Evolutionary conservation across 2,797 vertebrate species (phyloP).

Genomic region (Cuniculus paca): DNA sequence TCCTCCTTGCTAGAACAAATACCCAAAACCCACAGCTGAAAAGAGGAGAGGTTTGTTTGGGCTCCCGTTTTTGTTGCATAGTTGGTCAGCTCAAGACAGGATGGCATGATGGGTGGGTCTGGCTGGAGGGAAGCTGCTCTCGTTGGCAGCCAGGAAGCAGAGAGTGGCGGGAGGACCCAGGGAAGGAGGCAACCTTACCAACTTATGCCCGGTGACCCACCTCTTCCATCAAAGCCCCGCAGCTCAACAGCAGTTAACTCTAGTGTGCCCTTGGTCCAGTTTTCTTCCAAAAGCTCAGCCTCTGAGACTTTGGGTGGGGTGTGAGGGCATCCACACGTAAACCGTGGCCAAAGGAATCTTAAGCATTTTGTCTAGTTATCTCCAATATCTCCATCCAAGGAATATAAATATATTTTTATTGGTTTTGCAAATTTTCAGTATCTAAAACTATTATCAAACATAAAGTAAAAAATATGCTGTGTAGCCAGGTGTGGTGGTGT

Average conservation of each 20-base stretch:
- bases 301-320: not conserved
- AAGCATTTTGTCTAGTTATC: not conserved
- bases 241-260: not conserved
- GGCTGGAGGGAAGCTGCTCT: not conserved
- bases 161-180: not conserved
- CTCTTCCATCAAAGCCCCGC: not conserved
- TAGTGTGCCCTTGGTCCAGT: not conserved
- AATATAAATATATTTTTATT: not conserved
- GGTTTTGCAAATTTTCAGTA: constrained; percentile 24
- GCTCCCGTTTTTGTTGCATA: not conserved
- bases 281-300: not conserved
- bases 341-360: not conserved
- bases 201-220: not conserved
- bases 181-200: not conserved
- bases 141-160: not conserved
- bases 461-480: not conserved
- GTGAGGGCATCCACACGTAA: not conserved
- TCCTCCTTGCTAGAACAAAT: not conserved
- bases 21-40: not conserved
- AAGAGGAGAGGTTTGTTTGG: not conserved
- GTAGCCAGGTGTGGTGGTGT: too few relatives aligned
- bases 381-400: not conserved
- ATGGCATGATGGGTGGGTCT: not conserved
- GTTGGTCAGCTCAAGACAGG: not conserved
- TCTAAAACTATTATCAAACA: constrained; percentile 48